A percentile compares a stretch with the other conserved stretches of the same genome.
phyloP scores from a whole-genome alignment of 2,888 invertebrate genomes.

The Helobdella robusta region DNA sequence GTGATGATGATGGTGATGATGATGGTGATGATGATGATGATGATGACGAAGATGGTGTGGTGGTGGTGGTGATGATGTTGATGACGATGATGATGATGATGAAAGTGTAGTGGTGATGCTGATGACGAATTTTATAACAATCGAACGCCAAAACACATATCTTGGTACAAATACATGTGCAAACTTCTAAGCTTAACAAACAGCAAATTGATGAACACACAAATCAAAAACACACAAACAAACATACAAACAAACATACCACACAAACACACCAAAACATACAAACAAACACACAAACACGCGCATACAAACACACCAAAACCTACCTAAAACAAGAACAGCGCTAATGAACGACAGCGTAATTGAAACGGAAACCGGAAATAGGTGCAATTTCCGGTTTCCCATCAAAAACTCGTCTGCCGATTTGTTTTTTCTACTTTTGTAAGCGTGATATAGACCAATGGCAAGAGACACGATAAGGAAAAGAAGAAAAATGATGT shows the following conservation, averaged over 20 bases:
- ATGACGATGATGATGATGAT: conserved; percentile 7
- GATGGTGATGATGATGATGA: conserved; percentile 4
- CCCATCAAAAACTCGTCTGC: conserved; percentile 33
- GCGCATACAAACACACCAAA: no score
- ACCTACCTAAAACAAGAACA: conserved; percentile 32
- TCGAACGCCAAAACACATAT: no score
- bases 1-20: conserved; percentile 7
- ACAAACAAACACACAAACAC: no score
- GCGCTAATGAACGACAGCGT: conserved; percentile 34
- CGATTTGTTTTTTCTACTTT: conserved; percentile 32
- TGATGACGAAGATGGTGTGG: neutral
- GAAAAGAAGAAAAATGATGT: conserved; percentile 28
- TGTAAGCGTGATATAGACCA: conserved; percentile 33
- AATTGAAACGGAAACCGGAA: conserved; percentile 35
- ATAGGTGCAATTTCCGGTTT: conserved; percentile 30
- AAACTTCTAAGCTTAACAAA: no score
- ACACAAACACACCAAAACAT: no score
- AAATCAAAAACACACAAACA: no score
- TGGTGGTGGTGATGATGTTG: conserved; percentile 1
- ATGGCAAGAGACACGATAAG: conserved; percentile 29
- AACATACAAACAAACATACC: no score
- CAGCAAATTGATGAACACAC: no score
- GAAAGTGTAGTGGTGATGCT: neutral
- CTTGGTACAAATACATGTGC: no score
- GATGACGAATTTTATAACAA: no score